Evolutionary conservation across 2,888 invertebrate genomes (phyloP).

Genomic region (Nemapogon koenigi): DNA sequence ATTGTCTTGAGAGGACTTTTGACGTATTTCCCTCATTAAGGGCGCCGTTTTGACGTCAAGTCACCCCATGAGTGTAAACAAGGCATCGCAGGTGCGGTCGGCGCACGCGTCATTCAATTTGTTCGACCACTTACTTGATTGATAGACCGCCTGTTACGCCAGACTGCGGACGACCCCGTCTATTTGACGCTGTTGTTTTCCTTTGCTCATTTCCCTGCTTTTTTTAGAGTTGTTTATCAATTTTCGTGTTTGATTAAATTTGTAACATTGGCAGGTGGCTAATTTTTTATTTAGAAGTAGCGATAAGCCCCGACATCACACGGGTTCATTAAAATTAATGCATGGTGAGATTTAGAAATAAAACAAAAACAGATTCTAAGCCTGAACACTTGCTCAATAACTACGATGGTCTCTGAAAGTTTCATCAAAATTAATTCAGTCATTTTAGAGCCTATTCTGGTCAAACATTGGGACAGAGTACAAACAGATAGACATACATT

Average conservation of each 20-base stretch:
- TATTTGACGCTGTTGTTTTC: conserved; percentile 32
- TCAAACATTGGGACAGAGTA: too few species aligned
- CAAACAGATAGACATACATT: too few species aligned
- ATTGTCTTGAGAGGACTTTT: conserved; percentile 2
- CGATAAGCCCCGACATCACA: too few species aligned
- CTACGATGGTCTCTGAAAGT: too few species aligned
- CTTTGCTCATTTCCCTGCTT: conserved; percentile 28
- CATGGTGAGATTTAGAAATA: too few species aligned
- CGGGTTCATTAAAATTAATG: too few species aligned
- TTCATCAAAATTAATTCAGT: too few species aligned
- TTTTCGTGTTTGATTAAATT: too few species aligned
- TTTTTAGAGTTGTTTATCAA: not conserved
- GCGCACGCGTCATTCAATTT: conserved; percentile 47
- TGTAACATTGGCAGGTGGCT: not conserved
- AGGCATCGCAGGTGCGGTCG: conserved; percentile 23
- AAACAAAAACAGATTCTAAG: too few species aligned
- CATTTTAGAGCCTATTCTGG: too few species aligned
- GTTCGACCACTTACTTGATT: conserved; percentile 36
- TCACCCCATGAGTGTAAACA: conserved; percentile 7
- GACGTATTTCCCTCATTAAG: conserved; percentile 22
- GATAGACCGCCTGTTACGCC: conserved; percentile 51
- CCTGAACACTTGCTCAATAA: too few species aligned
- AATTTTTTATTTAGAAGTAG: not conserved
- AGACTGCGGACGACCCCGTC: conserved; percentile 46
- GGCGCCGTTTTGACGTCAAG: conserved; percentile 34